These are phyloP conservation scores for Eilema depressum DNA, from an alignment of 2,888 invertebrate species.

Conservation along the genomic window DNA sequence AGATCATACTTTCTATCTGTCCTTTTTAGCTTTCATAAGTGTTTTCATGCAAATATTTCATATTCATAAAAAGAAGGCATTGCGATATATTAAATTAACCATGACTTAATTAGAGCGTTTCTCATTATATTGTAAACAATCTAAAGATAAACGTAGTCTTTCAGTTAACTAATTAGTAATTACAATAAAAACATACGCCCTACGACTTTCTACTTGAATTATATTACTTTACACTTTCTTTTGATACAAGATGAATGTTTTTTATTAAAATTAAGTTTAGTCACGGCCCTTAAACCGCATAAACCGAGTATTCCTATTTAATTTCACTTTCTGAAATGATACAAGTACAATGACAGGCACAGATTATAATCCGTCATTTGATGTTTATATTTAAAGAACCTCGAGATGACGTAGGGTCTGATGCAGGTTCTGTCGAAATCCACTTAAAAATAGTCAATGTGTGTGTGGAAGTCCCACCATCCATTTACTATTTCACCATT, in stretches of 20 bases:
- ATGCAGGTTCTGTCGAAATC: too few relatives aligned
- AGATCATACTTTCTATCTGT: too few relatives aligned
- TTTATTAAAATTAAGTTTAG: constrained; percentile 12
- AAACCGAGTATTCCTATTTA: background rate
- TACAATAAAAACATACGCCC: background rate
- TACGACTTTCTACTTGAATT: constrained; percentile 8
- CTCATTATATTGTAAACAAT: background rate
- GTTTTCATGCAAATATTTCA: background rate
- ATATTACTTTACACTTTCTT: constrained; percentile 16
- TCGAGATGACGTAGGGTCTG: too few relatives aligned
- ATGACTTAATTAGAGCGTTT: background rate
- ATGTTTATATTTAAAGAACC: too few relatives aligned
- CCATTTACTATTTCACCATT: too few relatives aligned
- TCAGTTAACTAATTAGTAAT: background rate
- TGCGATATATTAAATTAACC: background rate
- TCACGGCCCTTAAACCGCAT: constrained; percentile 17
- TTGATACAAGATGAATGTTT: constrained; percentile 6
- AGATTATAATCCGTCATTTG: too few relatives aligned
- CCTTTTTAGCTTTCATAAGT: background rate
- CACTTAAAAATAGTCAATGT: too few relatives aligned
- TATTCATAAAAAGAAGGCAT: background rate
- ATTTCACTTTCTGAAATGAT: constrained; percentile 8
- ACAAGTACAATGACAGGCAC: background rate
- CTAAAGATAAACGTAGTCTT: background rate
- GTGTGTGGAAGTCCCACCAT: too few relatives aligned